phyloP scores from a whole-genome alignment of 2,888 invertebrate species.

The Sinohyriopsis cumingii region DNA sequence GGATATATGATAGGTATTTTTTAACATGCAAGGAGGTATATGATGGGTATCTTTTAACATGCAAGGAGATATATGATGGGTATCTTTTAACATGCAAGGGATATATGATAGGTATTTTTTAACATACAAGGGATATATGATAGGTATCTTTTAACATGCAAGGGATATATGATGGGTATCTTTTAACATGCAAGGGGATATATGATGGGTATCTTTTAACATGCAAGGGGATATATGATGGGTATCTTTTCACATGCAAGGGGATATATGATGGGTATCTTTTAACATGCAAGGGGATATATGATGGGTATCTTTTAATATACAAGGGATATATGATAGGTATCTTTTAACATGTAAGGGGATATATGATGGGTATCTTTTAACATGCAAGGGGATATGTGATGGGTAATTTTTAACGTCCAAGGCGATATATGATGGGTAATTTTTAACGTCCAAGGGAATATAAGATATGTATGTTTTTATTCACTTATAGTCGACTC shows the following conservation, averaged over 20 bases:
- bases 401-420: background rate
- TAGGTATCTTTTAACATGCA: background rate
- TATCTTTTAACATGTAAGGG: no score
- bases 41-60: background rate
- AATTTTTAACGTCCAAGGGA: no score
- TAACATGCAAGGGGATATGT: no score
- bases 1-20: background rate
- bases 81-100: background rate
- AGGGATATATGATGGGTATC: background rate
- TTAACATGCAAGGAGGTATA: no score
- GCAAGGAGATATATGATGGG: no score
- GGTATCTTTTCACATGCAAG: background rate
- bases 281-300: no score
- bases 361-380: background rate
- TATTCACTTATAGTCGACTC: background rate
- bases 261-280: background rate
- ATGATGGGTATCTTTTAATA: background rate
- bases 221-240: no score
- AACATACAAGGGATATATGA: no score
- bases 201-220: no score
- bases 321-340: no score
- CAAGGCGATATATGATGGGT: no score
- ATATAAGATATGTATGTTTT: background rate
- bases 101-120: background rate
- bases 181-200: background rate